A percentile compares a stretch with the other conserved stretches of the same genome.
phyloP scores from a whole-genome alignment of 2,797 vertebrate species.

The Emys orbicularis region DNA sequence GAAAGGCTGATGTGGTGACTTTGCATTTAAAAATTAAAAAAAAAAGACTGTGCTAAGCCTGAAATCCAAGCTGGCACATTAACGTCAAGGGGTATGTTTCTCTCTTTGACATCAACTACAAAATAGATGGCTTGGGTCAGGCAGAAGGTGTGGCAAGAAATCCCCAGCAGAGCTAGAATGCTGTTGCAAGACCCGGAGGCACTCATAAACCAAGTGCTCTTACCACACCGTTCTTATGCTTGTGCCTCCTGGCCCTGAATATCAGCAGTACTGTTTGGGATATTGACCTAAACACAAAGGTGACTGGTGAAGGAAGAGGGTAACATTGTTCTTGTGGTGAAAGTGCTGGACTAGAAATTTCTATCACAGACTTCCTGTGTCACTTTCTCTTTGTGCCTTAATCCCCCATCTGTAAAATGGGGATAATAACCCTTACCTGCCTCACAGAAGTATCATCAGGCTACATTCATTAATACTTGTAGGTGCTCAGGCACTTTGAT shows the following conservation, averaged over 20 bases:
- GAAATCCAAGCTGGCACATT: not conserved
- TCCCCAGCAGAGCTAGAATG: not conserved
- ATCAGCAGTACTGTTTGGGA: not conserved
- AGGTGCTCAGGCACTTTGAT: not conserved
- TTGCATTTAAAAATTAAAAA: not conserved
- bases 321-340: not conserved
- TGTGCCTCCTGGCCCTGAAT: rapidly evolving
- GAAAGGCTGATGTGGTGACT: not conserved
- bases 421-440: not conserved
- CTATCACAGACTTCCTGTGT: not conserved
- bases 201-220: not conserved
- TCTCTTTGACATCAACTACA: not conserved
- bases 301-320: not conserved
- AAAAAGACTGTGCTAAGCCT: not conserved
- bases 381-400: not conserved
- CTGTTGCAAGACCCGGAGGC: not conserved
- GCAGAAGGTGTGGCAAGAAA: not conserved
- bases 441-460: not conserved
- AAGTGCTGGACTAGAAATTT: not conserved
- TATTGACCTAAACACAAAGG: not conserved
- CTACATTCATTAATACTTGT: not conserved
- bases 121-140: not conserved
- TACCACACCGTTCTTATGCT: not conserved
- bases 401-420: not conserved
- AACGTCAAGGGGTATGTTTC: not conserved